A percentile compares a stretch with the other conserved stretches of the same genome.
Conservation (phyloP, 1,140 invertebrate species). For the Lerema accius region DNA sequence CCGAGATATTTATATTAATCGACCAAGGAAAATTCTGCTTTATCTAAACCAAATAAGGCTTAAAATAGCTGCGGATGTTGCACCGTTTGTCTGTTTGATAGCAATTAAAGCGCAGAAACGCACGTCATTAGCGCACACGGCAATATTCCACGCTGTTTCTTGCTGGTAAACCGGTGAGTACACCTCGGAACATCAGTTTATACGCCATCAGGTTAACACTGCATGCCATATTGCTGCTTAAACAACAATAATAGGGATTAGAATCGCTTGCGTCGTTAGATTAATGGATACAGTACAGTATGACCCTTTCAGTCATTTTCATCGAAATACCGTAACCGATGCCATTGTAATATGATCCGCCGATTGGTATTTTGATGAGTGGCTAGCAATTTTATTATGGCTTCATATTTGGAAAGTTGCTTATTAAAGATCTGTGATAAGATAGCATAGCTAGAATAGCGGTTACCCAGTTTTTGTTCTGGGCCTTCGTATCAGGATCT, state of each 20-base stretch:
- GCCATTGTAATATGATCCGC: conserved; percentile 67
- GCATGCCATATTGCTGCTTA: conserved; percentile 31
- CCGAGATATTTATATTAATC: conserved; percentile 38
- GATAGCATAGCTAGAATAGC: conserved; percentile 48
- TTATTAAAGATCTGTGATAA: conserved; percentile 58
- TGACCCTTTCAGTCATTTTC: conserved; percentile 50
- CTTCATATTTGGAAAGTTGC: conserved; percentile 64
- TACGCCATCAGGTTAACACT: conserved; percentile 16
- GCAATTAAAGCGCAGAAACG: conserved; percentile 79
- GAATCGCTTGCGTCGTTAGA: conserved; percentile 1
- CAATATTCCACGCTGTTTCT: conserved; percentile 79
- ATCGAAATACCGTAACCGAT: conserved; percentile 63
- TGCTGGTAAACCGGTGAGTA: conserved; percentile 58
- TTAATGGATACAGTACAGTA: neutral
- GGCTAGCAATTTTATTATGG: conserved; percentile 68
- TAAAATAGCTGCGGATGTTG: conserved; percentile 31
- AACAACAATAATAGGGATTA: neutral
- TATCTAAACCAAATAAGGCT: conserved; percentile 31
- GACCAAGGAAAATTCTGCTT: conserved; percentile 33
- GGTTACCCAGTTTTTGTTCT: conserved; percentile 15
- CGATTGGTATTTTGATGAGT: conserved; percentile 77
- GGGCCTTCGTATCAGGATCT: conserved; percentile 25
- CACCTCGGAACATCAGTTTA: conserved; percentile 38
- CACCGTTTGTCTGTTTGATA: conserved; percentile 67
- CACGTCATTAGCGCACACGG: conserved; percentile 74